Conservation (phyloP, 2,888 invertebrate species). For the Drosophila mayaguana region DNA sequence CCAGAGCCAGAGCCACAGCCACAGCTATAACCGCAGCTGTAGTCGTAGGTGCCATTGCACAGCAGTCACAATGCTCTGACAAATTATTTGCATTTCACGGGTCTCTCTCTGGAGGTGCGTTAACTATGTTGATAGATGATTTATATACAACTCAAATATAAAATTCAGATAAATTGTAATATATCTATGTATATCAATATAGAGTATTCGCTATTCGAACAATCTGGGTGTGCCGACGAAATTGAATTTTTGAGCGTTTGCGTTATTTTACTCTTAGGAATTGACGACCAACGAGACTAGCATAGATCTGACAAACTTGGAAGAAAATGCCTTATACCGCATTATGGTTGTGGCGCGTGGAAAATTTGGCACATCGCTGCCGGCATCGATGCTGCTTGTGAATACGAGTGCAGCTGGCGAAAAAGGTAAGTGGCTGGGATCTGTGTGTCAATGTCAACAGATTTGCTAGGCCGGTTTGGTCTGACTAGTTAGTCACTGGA, state of each 20-base stretch:
- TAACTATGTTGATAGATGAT: too few relatives aligned
- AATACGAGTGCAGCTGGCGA: constrained; percentile 86
- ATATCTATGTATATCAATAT: background rate
- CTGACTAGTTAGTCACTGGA: constrained; percentile 1
- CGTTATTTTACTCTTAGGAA: constrained; percentile 86
- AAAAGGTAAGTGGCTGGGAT: constrained; percentile 68
- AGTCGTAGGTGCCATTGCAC: background rate
- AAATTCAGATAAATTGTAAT: too few relatives aligned
- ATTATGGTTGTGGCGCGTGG: constrained; percentile 93
- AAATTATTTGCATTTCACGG: background rate
- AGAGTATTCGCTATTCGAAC: background rate
- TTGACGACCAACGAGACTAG: constrained; percentile 89
- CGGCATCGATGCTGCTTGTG: constrained; percentile 92
- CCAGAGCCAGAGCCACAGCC: constrained; percentile 42
- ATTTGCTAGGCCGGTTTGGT: constrained; percentile 6
- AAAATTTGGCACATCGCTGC: constrained; percentile 91
- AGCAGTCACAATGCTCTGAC: constrained; percentile 8
- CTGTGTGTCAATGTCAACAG: constrained; percentile 45
- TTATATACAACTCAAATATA: too few relatives aligned
- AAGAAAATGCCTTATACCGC: constrained; percentile 90
- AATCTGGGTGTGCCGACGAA: background rate
- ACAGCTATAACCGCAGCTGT: constrained; percentile 2
- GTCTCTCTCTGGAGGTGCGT: too few relatives aligned
- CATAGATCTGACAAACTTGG: constrained; percentile 88
- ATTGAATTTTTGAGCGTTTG: constrained; percentile 10